Conservation (phyloP, 1,140 invertebrate genomes). For the Rhagoletis zephyria region DNA sequence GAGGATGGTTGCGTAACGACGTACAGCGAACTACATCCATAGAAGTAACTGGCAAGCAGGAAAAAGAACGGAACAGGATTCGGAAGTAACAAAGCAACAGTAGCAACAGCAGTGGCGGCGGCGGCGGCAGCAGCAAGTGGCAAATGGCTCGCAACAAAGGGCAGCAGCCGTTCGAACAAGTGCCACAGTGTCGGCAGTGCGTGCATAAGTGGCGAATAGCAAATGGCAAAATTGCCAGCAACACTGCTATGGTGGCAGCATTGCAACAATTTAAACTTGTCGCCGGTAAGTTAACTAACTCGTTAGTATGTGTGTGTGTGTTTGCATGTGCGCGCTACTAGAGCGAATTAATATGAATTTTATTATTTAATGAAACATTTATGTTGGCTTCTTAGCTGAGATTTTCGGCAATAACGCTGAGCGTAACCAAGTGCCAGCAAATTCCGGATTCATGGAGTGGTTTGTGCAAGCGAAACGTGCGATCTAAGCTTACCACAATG, state of each 20-base stretch:
- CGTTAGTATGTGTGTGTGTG: background rate
- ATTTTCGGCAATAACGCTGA: slow-evolving; percentile 17
- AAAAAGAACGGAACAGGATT: slow-evolving; percentile 27
- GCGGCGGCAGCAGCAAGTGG: background rate
- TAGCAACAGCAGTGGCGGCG: background rate
- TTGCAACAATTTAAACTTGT: slow-evolving; percentile 26
- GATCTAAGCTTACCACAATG: slow-evolving; percentile 15
- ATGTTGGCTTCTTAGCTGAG: slow-evolving; percentile 18
- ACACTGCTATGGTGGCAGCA: slow-evolving; percentile 9
- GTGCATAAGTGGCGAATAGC: slow-evolving; percentile 2
- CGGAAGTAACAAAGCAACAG: slow-evolving; percentile 36
- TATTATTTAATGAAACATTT: slow-evolving; percentile 56
- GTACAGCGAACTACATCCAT: background rate
- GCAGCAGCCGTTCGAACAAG: slow-evolving; percentile 51
- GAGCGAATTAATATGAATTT: slow-evolving; percentile 54
- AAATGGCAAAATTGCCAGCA: background rate
- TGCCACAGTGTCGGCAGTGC: background rate
- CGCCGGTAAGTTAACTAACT: background rate
- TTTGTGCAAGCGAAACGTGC: background rate
- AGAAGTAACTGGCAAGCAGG: slow-evolving; percentile 23
- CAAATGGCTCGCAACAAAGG: slow-evolving; percentile 30
- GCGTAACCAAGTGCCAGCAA: background rate
- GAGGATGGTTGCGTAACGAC: too few species aligned
- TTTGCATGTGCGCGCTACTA: background rate
- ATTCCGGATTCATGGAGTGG: background rate